These are phyloP conservation scores for Silurus asotus DNA, from an alignment of 2,113 vertebrate species.

Conservation along the genomic window DNA sequence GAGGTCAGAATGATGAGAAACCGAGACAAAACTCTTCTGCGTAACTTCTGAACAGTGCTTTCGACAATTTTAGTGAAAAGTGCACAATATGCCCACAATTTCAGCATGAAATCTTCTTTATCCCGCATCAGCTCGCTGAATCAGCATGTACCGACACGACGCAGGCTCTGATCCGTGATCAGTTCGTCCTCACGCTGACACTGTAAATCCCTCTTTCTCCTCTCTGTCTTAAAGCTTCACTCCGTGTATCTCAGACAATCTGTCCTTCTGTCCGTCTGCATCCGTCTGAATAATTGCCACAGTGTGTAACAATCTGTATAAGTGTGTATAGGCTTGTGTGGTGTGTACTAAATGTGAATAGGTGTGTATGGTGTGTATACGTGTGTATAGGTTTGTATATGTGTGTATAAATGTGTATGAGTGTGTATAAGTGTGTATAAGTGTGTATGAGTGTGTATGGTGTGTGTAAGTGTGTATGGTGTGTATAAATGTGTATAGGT, in stretches of 20 bases:
- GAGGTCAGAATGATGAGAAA: background rate
- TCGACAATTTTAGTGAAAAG: too few relatives aligned
- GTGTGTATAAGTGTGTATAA: background rate
- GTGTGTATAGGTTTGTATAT: background rate
- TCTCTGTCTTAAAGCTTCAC: slow-evolving; percentile 14
- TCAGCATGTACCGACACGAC: slow-evolving; percentile 5
- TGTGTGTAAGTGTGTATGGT: background rate
- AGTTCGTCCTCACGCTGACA: slow-evolving; percentile 8
- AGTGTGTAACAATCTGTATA: background rate
- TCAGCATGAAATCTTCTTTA: slow-evolving; percentile 1
- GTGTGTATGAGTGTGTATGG: background rate
- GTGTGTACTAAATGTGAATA: too few relatives aligned
- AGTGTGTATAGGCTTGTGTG: background rate
- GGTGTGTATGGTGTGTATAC: background rate
- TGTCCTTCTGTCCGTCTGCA: background rate
- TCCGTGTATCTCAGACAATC: background rate
- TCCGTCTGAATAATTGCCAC: slow-evolving; percentile 29
- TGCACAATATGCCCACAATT: background rate
- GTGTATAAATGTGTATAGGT: background rate
- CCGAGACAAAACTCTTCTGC: background rate
- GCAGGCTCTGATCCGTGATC: slow-evolving; percentile 14
- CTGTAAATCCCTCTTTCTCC: slow-evolving; percentile 18
- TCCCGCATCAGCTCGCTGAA: background rate
- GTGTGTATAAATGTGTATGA: background rate
- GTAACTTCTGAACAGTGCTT: background rate